phyloP scores from a whole-genome alignment of 2,113 vertebrate genomes.

The Calypte anna region DNA sequence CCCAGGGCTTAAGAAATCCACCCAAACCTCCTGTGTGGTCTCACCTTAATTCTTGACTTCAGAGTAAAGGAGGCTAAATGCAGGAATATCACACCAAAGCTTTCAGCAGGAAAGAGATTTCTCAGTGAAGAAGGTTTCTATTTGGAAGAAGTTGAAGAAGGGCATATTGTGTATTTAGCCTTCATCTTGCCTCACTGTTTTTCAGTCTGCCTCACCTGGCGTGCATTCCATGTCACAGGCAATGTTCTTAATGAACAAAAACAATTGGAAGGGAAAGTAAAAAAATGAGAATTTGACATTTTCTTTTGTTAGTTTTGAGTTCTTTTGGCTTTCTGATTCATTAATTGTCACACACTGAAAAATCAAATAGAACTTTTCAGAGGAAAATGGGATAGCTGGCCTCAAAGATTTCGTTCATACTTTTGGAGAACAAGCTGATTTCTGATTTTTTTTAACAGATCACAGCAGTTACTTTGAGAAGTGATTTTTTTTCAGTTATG shows the following conservation, averaged over 20 bases:
- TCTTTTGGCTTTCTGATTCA: not conserved
- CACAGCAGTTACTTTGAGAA: not conserved
- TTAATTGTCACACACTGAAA: not conserved
- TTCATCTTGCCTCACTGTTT: not conserved
- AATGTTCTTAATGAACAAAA: constrained; percentile 4
- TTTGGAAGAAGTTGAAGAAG: not conserved
- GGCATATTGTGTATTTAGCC: not conserved
- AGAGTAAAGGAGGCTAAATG: not conserved
- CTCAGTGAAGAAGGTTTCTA: not conserved
- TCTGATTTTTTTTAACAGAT: not conserved
- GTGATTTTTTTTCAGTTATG: not conserved
- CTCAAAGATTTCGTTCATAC: not conserved
- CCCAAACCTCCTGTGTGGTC: not conserved
- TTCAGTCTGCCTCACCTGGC: not conserved
- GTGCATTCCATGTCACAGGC: not conserved
- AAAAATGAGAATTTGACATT: not conserved
- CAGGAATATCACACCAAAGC: not conserved
- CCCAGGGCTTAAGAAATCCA: not conserved
- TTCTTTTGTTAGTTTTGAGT: not conserved
- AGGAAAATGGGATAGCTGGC: not conserved
- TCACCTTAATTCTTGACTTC: not conserved
- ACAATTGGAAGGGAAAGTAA: not conserved
- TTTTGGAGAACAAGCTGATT: not conserved
- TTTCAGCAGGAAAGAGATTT: not conserved
- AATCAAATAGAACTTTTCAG: not conserved